Conservation (phyloP, 35 echinoderm and acorn worm species). For the Ptychodera flava region DNA sequence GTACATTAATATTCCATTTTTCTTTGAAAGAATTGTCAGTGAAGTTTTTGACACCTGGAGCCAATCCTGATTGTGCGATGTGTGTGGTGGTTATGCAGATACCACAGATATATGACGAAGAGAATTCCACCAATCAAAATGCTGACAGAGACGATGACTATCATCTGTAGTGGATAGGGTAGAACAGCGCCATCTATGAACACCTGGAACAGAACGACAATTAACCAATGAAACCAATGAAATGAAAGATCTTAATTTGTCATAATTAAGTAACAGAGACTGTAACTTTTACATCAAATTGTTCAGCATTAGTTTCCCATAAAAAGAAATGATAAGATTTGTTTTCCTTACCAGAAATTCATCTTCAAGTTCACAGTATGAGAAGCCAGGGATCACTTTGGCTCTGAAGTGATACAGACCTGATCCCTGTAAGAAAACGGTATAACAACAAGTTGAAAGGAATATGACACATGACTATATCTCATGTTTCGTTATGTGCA, state of each 20-base stretch:
- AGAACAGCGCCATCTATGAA: conserved; percentile 63
- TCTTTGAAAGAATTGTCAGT: too few species aligned
- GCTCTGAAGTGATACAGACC: conserved; percentile 78
- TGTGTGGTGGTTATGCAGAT: conserved; percentile 32
- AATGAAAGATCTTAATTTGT: too few species aligned
- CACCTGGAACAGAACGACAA: too few species aligned
- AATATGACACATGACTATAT: too few species aligned
- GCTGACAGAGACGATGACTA: conserved; percentile 67
- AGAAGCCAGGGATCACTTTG: conserved; percentile 64
- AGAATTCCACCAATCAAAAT: conserved; percentile 62
- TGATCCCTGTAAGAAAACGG: conserved; percentile 64
- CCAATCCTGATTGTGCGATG: conserved; percentile 20
- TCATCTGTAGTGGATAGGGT: conserved; percentile 58
- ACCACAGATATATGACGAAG: conserved; percentile 67
- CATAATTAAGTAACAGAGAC: too few species aligned
- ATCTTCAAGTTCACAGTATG: conserved; percentile 86
- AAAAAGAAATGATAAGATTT: neutral
- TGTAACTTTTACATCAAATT: neutral
- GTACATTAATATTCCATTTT: too few species aligned
- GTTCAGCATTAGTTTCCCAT: too few species aligned
- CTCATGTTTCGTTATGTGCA: too few species aligned
- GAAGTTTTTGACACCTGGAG: conserved; percentile 12
- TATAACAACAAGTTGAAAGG: too few species aligned
- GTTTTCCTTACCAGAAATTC: conserved; percentile 93
- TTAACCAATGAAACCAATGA: neutral